A percentile compares a stretch with the other conserved stretches of the same genome.
Conservation (phyloP, 1,140 invertebrate species). For the Magallana angulata region DNA sequence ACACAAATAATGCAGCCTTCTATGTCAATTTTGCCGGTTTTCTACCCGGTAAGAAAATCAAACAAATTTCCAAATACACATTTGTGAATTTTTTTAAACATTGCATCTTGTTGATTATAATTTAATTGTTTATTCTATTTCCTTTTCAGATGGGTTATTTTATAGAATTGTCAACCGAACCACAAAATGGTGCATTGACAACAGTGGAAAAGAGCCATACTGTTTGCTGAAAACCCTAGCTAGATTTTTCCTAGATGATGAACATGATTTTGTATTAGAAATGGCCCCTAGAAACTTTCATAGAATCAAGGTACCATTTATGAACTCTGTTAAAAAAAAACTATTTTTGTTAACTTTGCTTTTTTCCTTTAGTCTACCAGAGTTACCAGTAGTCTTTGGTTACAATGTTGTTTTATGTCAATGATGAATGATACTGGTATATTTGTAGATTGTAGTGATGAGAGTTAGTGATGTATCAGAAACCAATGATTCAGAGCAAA, state of each 20-base stretch:
- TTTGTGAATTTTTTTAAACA: too few species aligned
- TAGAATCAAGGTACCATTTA: constrained; percentile 72
- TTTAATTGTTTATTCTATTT: constrained; percentile 3
- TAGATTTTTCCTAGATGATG: constrained; percentile 74
- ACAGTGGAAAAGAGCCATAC: constrained; percentile 71
- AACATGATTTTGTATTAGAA: constrained; percentile 77
- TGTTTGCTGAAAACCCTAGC: constrained; percentile 65
- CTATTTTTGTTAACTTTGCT: not conserved
- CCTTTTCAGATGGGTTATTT: constrained; percentile 73
- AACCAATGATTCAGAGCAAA: constrained; percentile 50
- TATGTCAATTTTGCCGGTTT: constrained; percentile 77
- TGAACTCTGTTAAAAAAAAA: not conserved
- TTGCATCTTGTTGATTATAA: too few species aligned
- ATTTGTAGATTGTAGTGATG: constrained; percentile 65
- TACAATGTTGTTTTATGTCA: not conserved
- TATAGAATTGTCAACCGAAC: constrained; percentile 74
- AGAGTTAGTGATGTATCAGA: constrained; percentile 60
- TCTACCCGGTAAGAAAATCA: constrained; percentile 70
- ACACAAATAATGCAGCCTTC: constrained; percentile 69
- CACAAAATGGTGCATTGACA: constrained; percentile 74
- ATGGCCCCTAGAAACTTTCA: constrained; percentile 69
- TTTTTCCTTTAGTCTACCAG: too few species aligned
- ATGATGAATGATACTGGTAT: not conserved
- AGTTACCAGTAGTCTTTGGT: too few species aligned
- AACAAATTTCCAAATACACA: too few species aligned